Evolutionary conservation across 2,888 invertebrate species (phyloP).

Genomic region (Thereva nobilitata): DNA sequence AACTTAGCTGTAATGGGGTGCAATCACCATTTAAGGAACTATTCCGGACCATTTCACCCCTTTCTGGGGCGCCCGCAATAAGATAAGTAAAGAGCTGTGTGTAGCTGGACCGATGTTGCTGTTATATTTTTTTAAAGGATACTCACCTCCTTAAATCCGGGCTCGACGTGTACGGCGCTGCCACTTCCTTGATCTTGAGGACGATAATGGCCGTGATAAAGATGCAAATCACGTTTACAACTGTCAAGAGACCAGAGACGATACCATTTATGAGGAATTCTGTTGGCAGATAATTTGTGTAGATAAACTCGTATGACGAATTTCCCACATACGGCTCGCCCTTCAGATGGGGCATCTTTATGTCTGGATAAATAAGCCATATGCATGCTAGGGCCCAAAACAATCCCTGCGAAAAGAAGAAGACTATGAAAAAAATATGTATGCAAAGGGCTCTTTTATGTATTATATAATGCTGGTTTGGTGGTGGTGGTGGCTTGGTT

Average conservation of each 20-base stretch:
- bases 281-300: constrained; percentile 73
- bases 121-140: too few species aligned
- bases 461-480: too few species aligned
- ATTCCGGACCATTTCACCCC: too few species aligned
- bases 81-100: too few species aligned
- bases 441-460: too few species aligned
- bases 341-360: constrained; percentile 71
- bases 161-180: constrained; percentile 77
- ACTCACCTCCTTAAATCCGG: constrained; percentile 68
- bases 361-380: constrained; percentile 70
- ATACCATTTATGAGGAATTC: constrained; percentile 80
- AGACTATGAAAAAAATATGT: too few species aligned
- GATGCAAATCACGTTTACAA: constrained; percentile 83
- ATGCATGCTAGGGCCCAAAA: constrained; percentile 76
- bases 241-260: constrained; percentile 76
- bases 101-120: too few species aligned
- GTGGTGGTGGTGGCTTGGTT: too few species aligned
- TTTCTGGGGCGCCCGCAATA: too few species aligned
- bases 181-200: constrained; percentile 82
- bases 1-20: too few species aligned
- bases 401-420: constrained; percentile 62
- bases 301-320: constrained; percentile 68
- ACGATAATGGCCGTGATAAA: constrained; percentile 79
- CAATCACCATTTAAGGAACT: too few species aligned
- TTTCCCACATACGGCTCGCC: constrained; percentile 68